phyloP scores from a whole-genome alignment of 2,113 vertebrate species.

The Ptilorrhoa leucosticta region DNA sequence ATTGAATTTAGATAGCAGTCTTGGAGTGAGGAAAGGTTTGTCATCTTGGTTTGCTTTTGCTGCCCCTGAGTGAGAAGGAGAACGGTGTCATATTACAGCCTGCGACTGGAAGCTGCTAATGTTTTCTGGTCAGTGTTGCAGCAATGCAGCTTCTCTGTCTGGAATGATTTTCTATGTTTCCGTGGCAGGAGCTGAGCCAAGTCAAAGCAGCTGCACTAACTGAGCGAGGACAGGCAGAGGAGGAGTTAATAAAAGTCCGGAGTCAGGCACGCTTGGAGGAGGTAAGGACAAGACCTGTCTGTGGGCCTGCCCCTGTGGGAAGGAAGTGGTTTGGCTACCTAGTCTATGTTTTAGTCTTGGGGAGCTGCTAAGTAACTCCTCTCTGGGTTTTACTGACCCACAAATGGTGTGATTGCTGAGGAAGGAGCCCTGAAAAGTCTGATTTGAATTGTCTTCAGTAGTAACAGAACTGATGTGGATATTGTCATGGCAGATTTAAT shows the following conservation, averaged over 20 bases:
- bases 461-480: not conserved
- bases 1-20: not conserved
- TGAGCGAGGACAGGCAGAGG: slow-evolving; percentile 81
- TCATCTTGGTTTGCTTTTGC: not conserved
- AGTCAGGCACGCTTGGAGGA: slow-evolving; percentile 83
- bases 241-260: slow-evolving; percentile 81
- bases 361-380: not conserved
- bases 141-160: not conserved
- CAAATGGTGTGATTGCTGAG: not conserved
- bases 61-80: not conserved
- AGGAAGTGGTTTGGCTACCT: not conserved
- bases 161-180: not conserved
- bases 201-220: slow-evolving; percentile 73
- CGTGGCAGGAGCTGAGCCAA: slow-evolving; percentile 83
- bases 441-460: not conserved
- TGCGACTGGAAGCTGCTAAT: rapidly evolving
- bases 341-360: not conserved
- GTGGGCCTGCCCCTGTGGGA: not conserved
- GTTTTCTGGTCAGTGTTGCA: not conserved
- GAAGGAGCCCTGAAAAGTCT: not conserved
- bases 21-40: not conserved
- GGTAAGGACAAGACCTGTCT: slow-evolving; percentile 66
- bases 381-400: not conserved
- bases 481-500: not conserved
- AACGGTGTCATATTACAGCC: not conserved